These are phyloP conservation scores for Micropoecilia bifurca DNA, from an alignment of 2,797 vertebrate species.

Conservation along the genomic window DNA sequence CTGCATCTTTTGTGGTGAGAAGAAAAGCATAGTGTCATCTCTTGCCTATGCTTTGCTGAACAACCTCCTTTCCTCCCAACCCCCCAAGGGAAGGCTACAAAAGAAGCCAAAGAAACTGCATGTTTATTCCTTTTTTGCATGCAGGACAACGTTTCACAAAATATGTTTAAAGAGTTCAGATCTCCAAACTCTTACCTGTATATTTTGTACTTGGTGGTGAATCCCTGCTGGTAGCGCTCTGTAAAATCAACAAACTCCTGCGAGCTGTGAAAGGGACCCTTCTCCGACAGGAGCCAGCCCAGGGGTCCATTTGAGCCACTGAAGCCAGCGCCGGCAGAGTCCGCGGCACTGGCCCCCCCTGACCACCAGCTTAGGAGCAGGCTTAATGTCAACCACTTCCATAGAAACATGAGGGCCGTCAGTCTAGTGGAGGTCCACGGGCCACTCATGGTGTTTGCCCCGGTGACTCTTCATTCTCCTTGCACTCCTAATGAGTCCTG, in stretches of 20 bases:
- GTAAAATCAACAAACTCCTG: slow-evolving; percentile 97
- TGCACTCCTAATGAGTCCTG: slow-evolving; percentile 61
- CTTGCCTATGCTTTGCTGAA: slow-evolving; percentile 1
- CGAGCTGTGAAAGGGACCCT: slow-evolving; percentile 95
- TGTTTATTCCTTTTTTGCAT: neutral
- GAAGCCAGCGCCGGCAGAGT: slow-evolving; percentile 83
- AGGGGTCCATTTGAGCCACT: slow-evolving; percentile 91
- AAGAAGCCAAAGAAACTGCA: neutral
- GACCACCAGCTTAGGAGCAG: slow-evolving; percentile 88
- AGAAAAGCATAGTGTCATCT: slow-evolving; percentile 20
- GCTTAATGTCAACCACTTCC: slow-evolving; percentile 94
- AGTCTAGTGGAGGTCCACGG: slow-evolving; percentile 93
- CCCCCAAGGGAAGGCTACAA: neutral
- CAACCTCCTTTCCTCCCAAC: neutral
- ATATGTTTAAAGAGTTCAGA: neutral
- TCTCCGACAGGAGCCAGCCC: slow-evolving; percentile 97
- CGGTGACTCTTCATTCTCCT: slow-evolving; percentile 94
- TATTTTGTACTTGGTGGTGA: slow-evolving; percentile 98
- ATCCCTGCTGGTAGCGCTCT: slow-evolving; percentile 96
- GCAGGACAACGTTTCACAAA: neutral
- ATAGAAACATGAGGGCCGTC: slow-evolving; percentile 97
- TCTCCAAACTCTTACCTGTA: slow-evolving; percentile 88
- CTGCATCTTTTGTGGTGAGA: slow-evolving; percentile 31
- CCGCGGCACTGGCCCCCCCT: slow-evolving; percentile 78
- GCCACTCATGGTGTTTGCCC: slow-evolving; percentile 98